These are phyloP conservation scores for Papilio xuthus DNA, from an alignment of 1,140 invertebrate species.

Conservation along the genomic window DNA sequence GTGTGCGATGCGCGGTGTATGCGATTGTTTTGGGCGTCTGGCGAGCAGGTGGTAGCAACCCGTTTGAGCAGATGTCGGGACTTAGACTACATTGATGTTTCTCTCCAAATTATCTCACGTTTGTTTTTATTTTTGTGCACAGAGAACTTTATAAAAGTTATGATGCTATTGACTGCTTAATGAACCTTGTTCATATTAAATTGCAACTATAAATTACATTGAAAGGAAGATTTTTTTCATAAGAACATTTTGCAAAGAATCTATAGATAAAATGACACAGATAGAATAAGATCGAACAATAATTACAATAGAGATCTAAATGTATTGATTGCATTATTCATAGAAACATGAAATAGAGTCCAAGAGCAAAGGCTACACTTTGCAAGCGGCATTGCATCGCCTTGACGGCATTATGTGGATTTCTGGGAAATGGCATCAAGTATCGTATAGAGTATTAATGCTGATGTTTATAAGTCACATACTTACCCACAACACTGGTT, in stretches of 20 bases:
- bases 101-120: constrained; percentile 34
- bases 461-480: constrained; percentile 49
- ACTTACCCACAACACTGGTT: constrained; percentile 45
- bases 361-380: not conserved
- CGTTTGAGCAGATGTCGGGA: constrained; percentile 41
- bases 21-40: constrained; percentile 45
- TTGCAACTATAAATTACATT: not conserved
- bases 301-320: not conserved
- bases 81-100: constrained; percentile 31
- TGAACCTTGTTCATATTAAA: not conserved
- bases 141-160: not conserved
- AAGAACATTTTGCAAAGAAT: not conserved
- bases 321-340: not conserved
- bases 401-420: not conserved
- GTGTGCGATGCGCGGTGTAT: constrained; percentile 42
- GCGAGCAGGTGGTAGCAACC: constrained; percentile 35
- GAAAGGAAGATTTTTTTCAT: not conserved
- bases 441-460: constrained; percentile 40
- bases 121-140: constrained; percentile 24
- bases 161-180: not conserved
- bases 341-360: not conserved
- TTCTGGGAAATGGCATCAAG: constrained; percentile 2
- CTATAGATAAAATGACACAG: too few relatives aligned
- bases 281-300: too few relatives aligned
- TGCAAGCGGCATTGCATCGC: not conserved